Conservation (phyloP, 2,113 vertebrate genomes). For the Varanus salvator region DNA sequence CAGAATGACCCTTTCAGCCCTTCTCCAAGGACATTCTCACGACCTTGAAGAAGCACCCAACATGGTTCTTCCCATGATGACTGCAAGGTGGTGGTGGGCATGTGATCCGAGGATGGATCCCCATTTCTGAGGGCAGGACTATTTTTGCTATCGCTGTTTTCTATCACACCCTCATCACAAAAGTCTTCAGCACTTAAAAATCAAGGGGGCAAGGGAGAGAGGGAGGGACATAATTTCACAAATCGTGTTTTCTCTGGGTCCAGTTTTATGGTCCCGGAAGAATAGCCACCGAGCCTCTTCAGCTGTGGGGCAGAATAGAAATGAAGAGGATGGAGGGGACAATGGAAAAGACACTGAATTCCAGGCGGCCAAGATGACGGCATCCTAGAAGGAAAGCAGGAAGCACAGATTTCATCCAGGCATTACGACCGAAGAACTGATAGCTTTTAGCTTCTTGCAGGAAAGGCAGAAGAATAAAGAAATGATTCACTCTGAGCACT, state of each 20-base stretch:
- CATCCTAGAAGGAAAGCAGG: background rate
- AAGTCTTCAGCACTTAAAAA: background rate
- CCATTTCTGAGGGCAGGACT: too few relatives aligned
- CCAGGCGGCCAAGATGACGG: slow-evolving; percentile 17
- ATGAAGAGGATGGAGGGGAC: too few relatives aligned
- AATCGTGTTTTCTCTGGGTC: background rate
- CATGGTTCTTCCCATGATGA: too few relatives aligned
- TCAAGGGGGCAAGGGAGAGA: too few relatives aligned
- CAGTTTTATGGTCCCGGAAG: background rate
- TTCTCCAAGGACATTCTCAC: too few relatives aligned
- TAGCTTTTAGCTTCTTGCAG: background rate
- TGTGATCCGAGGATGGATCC: too few relatives aligned
- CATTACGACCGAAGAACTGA: background rate
- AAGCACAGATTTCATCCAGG: slow-evolving; percentile 22
- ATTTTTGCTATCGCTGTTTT: background rate
- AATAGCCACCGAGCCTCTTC: background rate
- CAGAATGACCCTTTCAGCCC: too few relatives aligned
- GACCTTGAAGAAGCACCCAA: too few relatives aligned
- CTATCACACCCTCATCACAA: background rate
- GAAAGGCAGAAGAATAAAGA: background rate
- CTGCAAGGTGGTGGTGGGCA: too few relatives aligned
- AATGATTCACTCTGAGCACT: background rate
- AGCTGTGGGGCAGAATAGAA: too few relatives aligned
- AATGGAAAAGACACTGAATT: background rate
- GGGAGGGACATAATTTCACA: too few relatives aligned